Conservation (phyloP, 2,888 invertebrate genomes). For the Trichogramma evanescens region DNA sequence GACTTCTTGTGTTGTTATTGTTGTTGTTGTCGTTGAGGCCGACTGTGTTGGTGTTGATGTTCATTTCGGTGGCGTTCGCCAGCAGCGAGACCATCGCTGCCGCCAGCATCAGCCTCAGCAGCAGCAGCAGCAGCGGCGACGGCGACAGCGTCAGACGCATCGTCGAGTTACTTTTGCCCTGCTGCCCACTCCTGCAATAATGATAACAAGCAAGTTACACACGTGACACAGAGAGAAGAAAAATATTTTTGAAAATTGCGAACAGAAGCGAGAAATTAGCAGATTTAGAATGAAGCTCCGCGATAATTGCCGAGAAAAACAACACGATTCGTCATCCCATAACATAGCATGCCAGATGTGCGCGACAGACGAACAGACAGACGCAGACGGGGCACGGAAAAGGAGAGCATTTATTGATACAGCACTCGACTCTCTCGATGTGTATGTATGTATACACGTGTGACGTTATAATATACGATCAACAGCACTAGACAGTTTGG, state of each 20-base stretch:
- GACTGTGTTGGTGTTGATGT: conserved; percentile 37
- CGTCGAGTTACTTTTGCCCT: conserved; percentile 22
- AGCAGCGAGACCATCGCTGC: conserved; percentile 41
- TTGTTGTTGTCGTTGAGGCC: conserved; percentile 23
- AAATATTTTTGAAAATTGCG: too few species aligned
- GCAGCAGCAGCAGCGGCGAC: conserved; percentile 43
- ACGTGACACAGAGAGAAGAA: too few species aligned
- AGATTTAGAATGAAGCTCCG: too few species aligned
- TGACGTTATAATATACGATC: background rate
- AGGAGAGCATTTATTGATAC: background rate
- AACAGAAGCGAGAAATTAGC: too few species aligned
- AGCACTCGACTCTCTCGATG: background rate
- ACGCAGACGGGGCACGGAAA: background rate
- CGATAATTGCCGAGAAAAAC: conserved; percentile 4
- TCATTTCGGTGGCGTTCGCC: conserved; percentile 49
- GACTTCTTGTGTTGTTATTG: background rate
- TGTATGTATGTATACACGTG: background rate
- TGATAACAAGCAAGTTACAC: conserved; percentile 1
- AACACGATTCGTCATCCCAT: conserved; percentile 2
- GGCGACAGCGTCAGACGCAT: conserved; percentile 37
- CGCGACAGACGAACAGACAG: too few species aligned
- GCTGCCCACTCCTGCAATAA: conserved; percentile 39
- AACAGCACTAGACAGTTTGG: conserved; percentile 10
- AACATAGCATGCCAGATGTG: background rate
- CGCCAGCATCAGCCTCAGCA: conserved; percentile 44